Base-by-base conservation (phyloP, 2,113 vertebrate genomes). In the Coturnix japonica region DNA sequence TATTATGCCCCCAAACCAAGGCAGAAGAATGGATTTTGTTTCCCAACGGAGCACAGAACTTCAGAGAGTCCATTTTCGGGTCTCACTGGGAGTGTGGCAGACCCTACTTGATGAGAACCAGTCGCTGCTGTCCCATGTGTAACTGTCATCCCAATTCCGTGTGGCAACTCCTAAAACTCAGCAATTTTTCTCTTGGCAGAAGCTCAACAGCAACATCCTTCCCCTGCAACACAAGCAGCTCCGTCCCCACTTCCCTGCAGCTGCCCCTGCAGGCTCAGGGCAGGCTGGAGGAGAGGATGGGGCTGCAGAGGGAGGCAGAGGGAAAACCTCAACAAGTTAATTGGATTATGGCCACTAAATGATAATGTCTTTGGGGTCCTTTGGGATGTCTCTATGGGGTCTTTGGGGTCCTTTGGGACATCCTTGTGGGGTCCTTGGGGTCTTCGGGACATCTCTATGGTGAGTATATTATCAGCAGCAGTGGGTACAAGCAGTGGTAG, bases 191-290 rank as follows among this genome's bases (percentile, higher is more conserved):
- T 93, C 59, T 79, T 95, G 90, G 93, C 91, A 91, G 87, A 15
- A 70, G 81, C 59, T 89, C 66, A 81, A 63, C 69, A 81, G 84
- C 87, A 89, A 93, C 93, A 91, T 94, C 95, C 89, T 95, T 88
- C 81, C 79, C 89, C 84, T 4, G 2, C 82, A 82, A 79, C 30
- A 13, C 0, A 35, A 35, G 43, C 2, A 9, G 57, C 47, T 71
- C 69, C 43, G 4, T 39, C n/a, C 30, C 46, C 35, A 30, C 11
- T n/a, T 37, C 49, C 46, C 35, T 7, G 8, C n/a, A 84, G 81
- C 80, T 47, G 13, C 64, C 66, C 13, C 31, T n/a, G 47, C 5
- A 8, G 87, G 74, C 37, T 82, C 91, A 35, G 8, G 49, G 33
- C n/a, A 88, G 70, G 47, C 26, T 53, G 72, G 67, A 0, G 0